Evolutionary conservation across 2,797 vertebrate genomes (phyloP), one percentile per base, ranked within the genome.

Genomic region (Coccyzus lansbergi): DNA sequence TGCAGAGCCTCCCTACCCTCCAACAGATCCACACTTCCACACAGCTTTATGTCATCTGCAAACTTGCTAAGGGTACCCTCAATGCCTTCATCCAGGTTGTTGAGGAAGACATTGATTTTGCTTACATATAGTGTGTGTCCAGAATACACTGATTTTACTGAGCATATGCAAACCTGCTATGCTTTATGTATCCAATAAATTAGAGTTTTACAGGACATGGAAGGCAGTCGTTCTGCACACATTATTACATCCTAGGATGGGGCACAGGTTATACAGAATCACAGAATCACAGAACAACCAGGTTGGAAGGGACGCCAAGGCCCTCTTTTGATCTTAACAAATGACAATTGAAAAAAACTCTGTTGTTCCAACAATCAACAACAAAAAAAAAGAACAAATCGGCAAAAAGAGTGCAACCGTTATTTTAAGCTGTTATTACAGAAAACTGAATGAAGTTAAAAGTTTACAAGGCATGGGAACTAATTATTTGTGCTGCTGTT

Each of bases 381-480:
- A 33, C 26, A 28, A 59, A 48, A 1, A 0, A 48, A 46, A 31
- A 24, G 53, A 48, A 1, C 0, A 49, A 46, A 2, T 4, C 65
- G 72, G 7, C 3, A 28, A 49, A 46, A 49, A 52, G 3, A 0
- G 33, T 52, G 5, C n/a, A 55, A 17, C 68, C 64, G 31, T n/a
- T 86, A 12, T 89, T 71, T 72, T 38, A 58, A 21, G 3, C 16
- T 33, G 3, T 60, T 71, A 6, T 4, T 62, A 42, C 29, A 48
- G 28, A 81, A 91, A 85, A 63, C 5, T 3, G 12, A 74, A 59
- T 33, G 3, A 86, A 55, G 12, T 53, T 15, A 38, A 17, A 64
- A 59, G 18, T 82, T 85, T 63, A 33, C n/a, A 38, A 12, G 34
- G 40, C 7, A 40, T 14, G 20, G 55, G 13, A 76, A 62, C 9